A percentile compares a stretch with the other conserved stretches of the same genome.
These are phyloP conservation scores for Hylaea fasciaria DNA, from an alignment of 2,888 invertebrate species.

Conservation along the genomic window DNA sequence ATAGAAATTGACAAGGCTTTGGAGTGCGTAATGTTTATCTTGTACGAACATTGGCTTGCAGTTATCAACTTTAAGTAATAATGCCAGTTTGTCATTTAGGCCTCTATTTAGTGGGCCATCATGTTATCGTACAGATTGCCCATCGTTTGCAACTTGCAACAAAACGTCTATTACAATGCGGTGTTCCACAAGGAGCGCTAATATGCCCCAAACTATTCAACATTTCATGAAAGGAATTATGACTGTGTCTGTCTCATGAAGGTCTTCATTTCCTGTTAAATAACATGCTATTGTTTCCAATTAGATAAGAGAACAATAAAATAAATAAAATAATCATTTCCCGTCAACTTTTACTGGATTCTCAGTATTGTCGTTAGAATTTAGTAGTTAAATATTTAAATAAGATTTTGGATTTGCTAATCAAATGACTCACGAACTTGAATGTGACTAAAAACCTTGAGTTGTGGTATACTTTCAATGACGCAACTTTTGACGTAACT, in stretches of 20 bases:
- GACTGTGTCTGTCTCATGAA: slow-evolving; percentile 25
- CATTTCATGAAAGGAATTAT: slow-evolving; percentile 22
- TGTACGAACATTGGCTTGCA: not conserved
- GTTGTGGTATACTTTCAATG: slow-evolving; percentile 10
- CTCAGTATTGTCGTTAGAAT: not conserved
- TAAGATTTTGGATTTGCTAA: not conserved
- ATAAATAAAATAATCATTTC: slow-evolving; percentile 10
- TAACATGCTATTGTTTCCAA: slow-evolving; percentile 20
- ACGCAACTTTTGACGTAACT: slow-evolving; percentile 14
- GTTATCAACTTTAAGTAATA: slow-evolving; percentile 22
- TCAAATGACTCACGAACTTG: slow-evolving; percentile 15
- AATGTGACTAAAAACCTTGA: slow-evolving; percentile 32
- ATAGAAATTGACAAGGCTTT: slow-evolving; percentile 2
- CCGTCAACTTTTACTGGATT: not conserved
- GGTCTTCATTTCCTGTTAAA: slow-evolving; percentile 22
- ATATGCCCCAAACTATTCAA: slow-evolving; percentile 34
- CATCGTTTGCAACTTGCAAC: slow-evolving; percentile 50
- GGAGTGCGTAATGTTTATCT: not conserved
- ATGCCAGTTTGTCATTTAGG: slow-evolving; percentile 54
- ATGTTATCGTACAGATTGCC: slow-evolving; percentile 64
- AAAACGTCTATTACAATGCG: slow-evolving; percentile 32
- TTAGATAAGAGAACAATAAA: slow-evolving; percentile 27
- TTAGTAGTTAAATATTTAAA: not conserved
- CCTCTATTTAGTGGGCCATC: slow-evolving; percentile 51
- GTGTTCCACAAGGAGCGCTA: slow-evolving; percentile 47